A percentile compares a stretch with the other conserved stretches of the same genome.
Evolutionary conservation across 2,888 invertebrate genomes (phyloP).

Genomic region (Silvanus unidentatus): DNA sequence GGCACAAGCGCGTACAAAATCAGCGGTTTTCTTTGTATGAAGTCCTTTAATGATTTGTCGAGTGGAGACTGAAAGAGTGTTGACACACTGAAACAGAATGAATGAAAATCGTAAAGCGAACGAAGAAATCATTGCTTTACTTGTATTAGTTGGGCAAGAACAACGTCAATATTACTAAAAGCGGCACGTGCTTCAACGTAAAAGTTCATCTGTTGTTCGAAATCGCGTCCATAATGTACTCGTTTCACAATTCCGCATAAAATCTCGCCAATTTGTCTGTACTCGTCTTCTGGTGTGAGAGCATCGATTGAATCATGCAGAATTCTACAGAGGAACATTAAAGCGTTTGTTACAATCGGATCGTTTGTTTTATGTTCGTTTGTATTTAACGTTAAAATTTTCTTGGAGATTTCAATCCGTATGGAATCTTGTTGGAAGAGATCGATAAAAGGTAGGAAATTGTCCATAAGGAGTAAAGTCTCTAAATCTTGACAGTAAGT

Average conservation of each 20-base stretch:
- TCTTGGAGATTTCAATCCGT: conserved; percentile 79
- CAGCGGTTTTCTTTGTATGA: conserved; percentile 73
- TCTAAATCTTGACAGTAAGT: conserved; percentile 73
- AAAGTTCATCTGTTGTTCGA: conserved; percentile 87
- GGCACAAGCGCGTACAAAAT: conserved; percentile 88
- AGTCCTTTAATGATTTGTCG: conserved; percentile 64
- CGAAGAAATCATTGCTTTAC: conserved; percentile 46
- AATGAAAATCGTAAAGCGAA: background rate
- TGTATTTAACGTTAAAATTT: conserved; percentile 58
- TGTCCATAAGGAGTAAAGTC: conserved; percentile 76
- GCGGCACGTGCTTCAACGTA: conserved; percentile 88
- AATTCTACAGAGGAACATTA: conserved; percentile 82
- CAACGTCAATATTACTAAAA: conserved; percentile 85
- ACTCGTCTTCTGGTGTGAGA: conserved; percentile 87
- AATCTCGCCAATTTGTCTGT: conserved; percentile 75
- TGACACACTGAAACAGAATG: conserved; percentile 61
- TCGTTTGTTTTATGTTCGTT: conserved; percentile 57
- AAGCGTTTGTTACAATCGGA: conserved; percentile 78
- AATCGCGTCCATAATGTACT: conserved; percentile 77
- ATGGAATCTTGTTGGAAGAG: conserved; percentile 80
- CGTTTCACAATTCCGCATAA: conserved; percentile 75
- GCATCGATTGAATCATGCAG: conserved; percentile 93
- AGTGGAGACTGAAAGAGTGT: conserved; percentile 67
- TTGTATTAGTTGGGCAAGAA: conserved; percentile 80
- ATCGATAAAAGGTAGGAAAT: conserved; percentile 85